Base-by-base conservation (phyloP, 2,888 invertebrate genomes). In the Agriopis aurantiaria region DNA sequence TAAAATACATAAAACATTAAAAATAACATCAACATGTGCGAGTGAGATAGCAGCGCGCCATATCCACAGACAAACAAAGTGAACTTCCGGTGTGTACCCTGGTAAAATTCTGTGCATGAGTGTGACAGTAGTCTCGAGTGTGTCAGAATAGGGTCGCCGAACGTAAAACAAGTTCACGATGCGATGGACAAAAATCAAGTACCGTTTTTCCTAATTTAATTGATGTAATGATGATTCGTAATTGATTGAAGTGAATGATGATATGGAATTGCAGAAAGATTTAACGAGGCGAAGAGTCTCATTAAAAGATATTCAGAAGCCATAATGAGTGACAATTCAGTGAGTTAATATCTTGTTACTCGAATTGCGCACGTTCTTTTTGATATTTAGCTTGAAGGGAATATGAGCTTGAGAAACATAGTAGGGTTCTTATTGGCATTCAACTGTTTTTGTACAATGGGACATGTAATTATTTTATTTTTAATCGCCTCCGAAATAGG, bases 161-260 rank as follows among this genome's bases (percentile, higher is more conserved):
- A 46, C 41, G 48, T 60, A 12, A 68, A 48, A 12, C 70, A 67
- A 71, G 63, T 64, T 64, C 59, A 63, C 17, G 70, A 75, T 23
- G 17, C 17, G 17, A 23, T 63, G 74, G 72, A 74, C 74, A 74
- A 75, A 75, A 74, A 59, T 45, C n/a, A 48, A 17, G 46, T 48
- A 70, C 58, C 52, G 17, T 69, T 69, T 60, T 65, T 10, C 17
- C 57, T 23, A 56, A 69, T 57, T 61, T 43, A 69, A 66, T 70
- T 58, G 41, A 46, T 12, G 9, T 63, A 67, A 63, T 59, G 41
- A 51, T 59, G 33, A 70, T 70, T 70, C 43, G 46, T 59, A 60
- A 68, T 68, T 71, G 55, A 68, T 71, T 71, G 17, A 57, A 57
- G 43, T 57, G 40, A 62, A 65, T 33, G 48, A 68, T 64, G 57